phyloP scores from a whole-genome alignment of 2,113 vertebrate species.

The Brachyhypopomus occidentalis region DNA sequence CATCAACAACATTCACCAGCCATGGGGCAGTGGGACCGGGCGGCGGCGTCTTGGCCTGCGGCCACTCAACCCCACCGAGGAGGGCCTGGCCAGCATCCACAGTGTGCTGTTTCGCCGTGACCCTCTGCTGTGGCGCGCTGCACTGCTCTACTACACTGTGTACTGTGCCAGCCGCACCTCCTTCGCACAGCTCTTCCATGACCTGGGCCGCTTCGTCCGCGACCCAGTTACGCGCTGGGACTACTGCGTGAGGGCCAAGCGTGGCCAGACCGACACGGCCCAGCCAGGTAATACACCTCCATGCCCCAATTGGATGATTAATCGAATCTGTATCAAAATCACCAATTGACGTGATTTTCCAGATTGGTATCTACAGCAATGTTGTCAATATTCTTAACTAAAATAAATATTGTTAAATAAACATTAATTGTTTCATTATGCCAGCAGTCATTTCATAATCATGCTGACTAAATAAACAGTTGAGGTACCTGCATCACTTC shows the following conservation, averaged over 20 bases:
- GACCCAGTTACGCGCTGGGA: constrained; percentile 92
- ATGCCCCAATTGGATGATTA: too few species aligned
- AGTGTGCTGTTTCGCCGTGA: constrained; percentile 91
- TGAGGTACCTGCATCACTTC: too few species aligned
- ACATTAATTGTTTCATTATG: too few species aligned
- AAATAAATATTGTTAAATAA: too few species aligned
- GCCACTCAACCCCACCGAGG: constrained; percentile 91
- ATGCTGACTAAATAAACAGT: too few species aligned
- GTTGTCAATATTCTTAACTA: too few species aligned
- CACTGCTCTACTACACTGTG: constrained; percentile 93
- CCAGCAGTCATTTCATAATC: too few species aligned
- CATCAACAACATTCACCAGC: constrained; percentile 90
- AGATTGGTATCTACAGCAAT: too few species aligned
- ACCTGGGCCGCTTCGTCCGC: constrained; percentile 84
- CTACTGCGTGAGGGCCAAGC: constrained; percentile 93
- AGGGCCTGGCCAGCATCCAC: constrained; percentile 93
- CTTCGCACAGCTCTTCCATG: constrained; percentile 85
- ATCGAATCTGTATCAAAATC: too few species aligned
- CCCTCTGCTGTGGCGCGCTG: constrained; percentile 91
- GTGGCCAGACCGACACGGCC: constrained; percentile 89
- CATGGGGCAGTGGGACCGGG: constrained; percentile 81
- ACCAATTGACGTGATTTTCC: too few species aligned
- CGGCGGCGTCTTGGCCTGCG: constrained; percentile 81
- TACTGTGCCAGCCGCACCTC: constrained; percentile 87
- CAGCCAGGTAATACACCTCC: constrained; percentile 75